Evolutionary conservation across 2,888 invertebrate genomes (phyloP).

Genomic region (Spodoptera picta): DNA sequence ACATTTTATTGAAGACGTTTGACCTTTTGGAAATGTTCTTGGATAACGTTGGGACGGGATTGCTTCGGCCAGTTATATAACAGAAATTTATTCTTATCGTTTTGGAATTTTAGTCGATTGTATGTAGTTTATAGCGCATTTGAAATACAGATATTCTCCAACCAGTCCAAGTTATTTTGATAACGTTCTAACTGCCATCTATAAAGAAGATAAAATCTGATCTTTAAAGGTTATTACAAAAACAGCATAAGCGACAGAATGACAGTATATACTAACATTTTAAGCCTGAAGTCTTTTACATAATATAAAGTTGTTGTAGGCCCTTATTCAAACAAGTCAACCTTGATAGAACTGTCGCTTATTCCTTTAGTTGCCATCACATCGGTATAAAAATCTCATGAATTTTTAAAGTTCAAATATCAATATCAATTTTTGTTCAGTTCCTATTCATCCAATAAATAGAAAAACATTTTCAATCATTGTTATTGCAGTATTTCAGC

Average conservation of each 20-base stretch:
- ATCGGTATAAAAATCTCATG: slow-evolving; percentile 18
- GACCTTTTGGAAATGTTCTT: too few species aligned
- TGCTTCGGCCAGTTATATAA: too few species aligned
- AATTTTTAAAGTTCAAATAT: slow-evolving; percentile 18
- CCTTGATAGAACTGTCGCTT: slow-evolving; percentile 23
- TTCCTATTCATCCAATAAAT: slow-evolving; percentile 25
- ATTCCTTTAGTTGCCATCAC: slow-evolving; percentile 24
- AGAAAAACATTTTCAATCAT: slow-evolving; percentile 24
- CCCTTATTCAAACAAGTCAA: slow-evolving; percentile 4
- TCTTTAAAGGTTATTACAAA: slow-evolving; percentile 3
- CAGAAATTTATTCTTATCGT: too few species aligned
- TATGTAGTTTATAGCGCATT: too few species aligned
- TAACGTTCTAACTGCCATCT: too few species aligned
- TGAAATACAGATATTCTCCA: too few species aligned
- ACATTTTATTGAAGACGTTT: slow-evolving; percentile 10
- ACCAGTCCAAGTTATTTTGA: too few species aligned
- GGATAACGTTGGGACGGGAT: too few species aligned
- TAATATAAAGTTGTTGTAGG: too few species aligned
- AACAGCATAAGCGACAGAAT: slow-evolving; percentile 23
- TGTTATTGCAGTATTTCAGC: slow-evolving; percentile 27
- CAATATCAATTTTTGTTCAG: slow-evolving; percentile 34
- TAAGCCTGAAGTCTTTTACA: neutral
- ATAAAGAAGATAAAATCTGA: too few species aligned
- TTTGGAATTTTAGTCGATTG: too few species aligned
- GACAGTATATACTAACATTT: neutral